Evolutionary conservation across 2,113 vertebrate species (phyloP), one percentile per base, ranked within the genome.

Genomic region (Sinosuthora webbiana): DNA sequence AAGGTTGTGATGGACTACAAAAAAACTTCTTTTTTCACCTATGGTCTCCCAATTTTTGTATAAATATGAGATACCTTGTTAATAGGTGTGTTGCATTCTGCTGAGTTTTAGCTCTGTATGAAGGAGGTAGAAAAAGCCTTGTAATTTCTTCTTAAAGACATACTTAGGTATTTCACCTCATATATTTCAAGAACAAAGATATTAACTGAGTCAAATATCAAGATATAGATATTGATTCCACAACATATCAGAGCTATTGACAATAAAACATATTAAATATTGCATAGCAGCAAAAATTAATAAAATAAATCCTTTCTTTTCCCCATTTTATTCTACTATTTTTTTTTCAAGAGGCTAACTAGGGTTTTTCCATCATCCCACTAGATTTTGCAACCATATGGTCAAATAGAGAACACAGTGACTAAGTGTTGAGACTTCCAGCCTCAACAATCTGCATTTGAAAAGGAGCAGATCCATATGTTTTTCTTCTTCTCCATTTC

Each of bases 341-440:
- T 84, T 76, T 92, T 77, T 90, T 90, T 47, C 85, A 92, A 31
- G 14, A 82, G 39, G 15, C 56, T 20, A 86, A 81, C 68, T 59
- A 90, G 30, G 18, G 16, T 11, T 74, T 88, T 86, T 69, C 22
- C 45, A 90, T 39, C 20, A 52, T 89, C 90, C 52, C 84, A 83
- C 87, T 79, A 91, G 42, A 50, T 95, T 87, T 93, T 93, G 37
- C 42, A 95, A 67, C 78, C 95, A 97, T 97, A 96, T 97, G 96
- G 95, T 82, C 83, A 91, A 86, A 83, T 0, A 6, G 45, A 78
- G 87, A 94, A 94, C 73, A 95, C 15, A 71, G 93, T 96, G 95
- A 97, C 91, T 97, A 97, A 97, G 86, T 76, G 91, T 71, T 84
- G 59, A 97, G 95, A 91, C 88, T 96, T 89, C 47, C 42, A 96